Base-by-base conservation (phyloP, 2,888 invertebrate genomes). In the Xanthia togata region DNA sequence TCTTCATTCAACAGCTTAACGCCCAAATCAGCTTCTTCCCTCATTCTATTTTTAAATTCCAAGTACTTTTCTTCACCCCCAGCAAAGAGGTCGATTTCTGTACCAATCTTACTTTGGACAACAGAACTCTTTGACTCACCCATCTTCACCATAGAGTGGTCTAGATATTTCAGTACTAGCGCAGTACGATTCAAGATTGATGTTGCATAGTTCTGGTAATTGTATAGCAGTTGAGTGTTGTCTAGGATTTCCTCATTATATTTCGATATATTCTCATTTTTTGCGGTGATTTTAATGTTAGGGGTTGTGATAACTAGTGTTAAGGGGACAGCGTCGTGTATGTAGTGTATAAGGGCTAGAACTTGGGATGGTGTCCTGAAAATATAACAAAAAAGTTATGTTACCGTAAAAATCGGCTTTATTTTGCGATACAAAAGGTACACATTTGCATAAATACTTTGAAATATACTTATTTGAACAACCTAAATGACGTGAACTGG, bases 291-390 rank as follows among this genome's bases (percentile, higher is more conserved):
- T 84, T 76, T 92, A 44, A 92, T 88, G 67, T 91, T 86, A 4
- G 88, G 84, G 12, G 93, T 90, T 5, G 95, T 95, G 5, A 90
- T 90, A 55, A 96, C 79, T 4, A 95, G 87, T 80, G 92, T 91
- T 14, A 92, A 85, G 1, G 95, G 95, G 5, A 97, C 89, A 1
- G 89, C 89, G 67, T 95, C 93, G 57, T 95, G 91, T 20, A 97
- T 92, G 81, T 91, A 93, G 82, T 96, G 95, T 35, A 97, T 92
- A 8, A 97, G 86, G 0, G 93, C 90, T 41, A 95, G 62, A 0
- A 96, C 87, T 90, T 94, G 95, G 2, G 92, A 89, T 57, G 92
- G 82, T 31, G 90, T 89, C 80, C 97, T 97, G 93, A 84, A 96
- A 95, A 59, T 9, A 26, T 14, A 26, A 57, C 1, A 20, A 8